Evolutionary conservation across 2,888 invertebrate genomes (phyloP), one percentile per base, ranked within the genome.

Genomic region (Fabriciana adippe): DNA sequence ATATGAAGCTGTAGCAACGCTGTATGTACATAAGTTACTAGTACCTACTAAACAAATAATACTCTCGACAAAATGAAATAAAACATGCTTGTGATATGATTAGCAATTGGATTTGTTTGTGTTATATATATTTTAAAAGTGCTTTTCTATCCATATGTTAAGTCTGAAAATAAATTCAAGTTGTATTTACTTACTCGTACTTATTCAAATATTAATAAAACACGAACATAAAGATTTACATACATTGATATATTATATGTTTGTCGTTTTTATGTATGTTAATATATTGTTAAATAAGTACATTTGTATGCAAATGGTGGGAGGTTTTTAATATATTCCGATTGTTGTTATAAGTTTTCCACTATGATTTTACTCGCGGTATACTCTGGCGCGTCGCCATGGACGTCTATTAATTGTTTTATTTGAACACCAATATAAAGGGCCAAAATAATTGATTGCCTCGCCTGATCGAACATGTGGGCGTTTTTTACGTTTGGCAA

Each of bases 261-360:
- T 16, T n/a, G 47, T 47, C 1, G 6, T 57, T 59, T 31, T 31
- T 59, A 48, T 59, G 48, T 48, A 31, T 26, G 26, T 26, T 26
- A 59, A 59, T 59, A 48, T 31, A 48, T 31, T 16, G 31, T 18
- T 18, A 0, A 41, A 53, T 41, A 4, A 41, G 14, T 18, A 53
- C 35, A 41, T 53, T 56, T 57, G n/a, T 64, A 57, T 51, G 48
- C 48, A 48, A 64, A 59, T 59, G 16, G 51, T 53, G 4, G 18
- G 13, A 50, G 26, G 41, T 45, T 21, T 60, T 64, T 54, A 45
- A 68, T 51, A 60, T 64, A 68, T 50, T 59, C 41, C 15, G 51
- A 55, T 51, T 64, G 60, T 68, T 68, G 55, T 63, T 68, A 64
- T 48, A 60, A 69, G 51, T 59, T 66, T 50, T 68, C 68, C 65